Conservation (phyloP, 2,113 vertebrate species). For the Trochalopteron elliotii region DNA sequence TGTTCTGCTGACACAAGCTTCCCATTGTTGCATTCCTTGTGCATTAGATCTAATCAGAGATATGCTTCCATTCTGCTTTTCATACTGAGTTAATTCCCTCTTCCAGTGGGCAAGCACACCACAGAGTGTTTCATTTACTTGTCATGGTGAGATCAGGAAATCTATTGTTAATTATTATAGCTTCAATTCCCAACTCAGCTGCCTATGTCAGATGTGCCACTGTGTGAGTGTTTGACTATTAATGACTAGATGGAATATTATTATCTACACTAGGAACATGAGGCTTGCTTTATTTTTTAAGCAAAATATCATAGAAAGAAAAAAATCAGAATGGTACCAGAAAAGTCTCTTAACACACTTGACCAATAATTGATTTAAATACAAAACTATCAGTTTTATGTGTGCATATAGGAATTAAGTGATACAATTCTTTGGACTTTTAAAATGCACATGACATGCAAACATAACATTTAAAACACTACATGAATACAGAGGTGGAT, state of each 20-base stretch:
- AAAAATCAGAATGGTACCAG: background rate
- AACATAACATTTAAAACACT: background rate
- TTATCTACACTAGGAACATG: background rate
- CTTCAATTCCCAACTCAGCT: slow-evolving; percentile 65
- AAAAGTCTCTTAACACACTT: background rate
- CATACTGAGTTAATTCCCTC: slow-evolving; percentile 56
- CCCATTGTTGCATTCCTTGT: slow-evolving; percentile 26
- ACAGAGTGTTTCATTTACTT: slow-evolving; percentile 61
- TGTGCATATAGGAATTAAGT: background rate
- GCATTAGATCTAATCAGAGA: slow-evolving; percentile 49
- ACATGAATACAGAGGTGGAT: background rate
- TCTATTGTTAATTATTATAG: slow-evolving; percentile 69
- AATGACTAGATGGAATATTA: slow-evolving; percentile 39
- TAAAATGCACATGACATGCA: background rate
- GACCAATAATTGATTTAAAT: background rate
- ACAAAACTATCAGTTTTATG: background rate
- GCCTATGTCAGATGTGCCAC: slow-evolving; percentile 37
- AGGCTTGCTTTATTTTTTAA: background rate
- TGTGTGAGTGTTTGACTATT: slow-evolving; percentile 36
- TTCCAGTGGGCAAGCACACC: slow-evolving; percentile 46
- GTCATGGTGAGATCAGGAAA: slow-evolving; percentile 57
- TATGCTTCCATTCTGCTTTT: slow-evolving; percentile 43
- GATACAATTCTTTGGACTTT: background rate
- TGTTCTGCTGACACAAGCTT: slow-evolving; percentile 44
- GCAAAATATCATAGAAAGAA: background rate